Base-by-base conservation (phyloP, 2,888 invertebrate genomes). In the Itoplectis maculator region DNA sequence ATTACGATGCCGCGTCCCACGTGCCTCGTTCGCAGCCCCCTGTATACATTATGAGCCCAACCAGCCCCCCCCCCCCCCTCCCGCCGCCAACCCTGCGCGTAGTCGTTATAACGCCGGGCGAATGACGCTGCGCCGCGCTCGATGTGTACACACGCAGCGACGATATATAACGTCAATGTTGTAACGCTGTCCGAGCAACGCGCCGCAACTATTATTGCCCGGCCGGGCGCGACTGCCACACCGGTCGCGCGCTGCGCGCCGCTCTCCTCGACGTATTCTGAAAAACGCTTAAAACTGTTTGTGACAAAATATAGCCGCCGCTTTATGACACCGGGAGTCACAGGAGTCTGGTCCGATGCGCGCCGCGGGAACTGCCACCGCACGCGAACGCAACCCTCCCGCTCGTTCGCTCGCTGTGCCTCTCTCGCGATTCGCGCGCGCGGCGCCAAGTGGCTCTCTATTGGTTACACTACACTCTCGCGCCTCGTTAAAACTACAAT, bases 311-410 rank as follows among this genome's bases (percentile, higher is more conserved):
- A 82, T 75, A 75, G 74, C 70, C 47, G 69, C 54, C 70, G 75
- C 79, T 79, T 79, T 79, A 82, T 75, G 86, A 85, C 80, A 77
- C 81, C 76, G 79, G 77, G 84, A 86, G 85, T 85, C 85, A 81
- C 75, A 82, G 78, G 81, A 81, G 81, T 81, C 80, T 81, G 69
- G 82, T 83, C 79, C 73, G 74, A 75, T 77, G n/a, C n/a, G n/a
- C n/a, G 81, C 82, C 73, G 49, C 61, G 69, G 45, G 40, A 35
- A 72, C n/a, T n/a, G n/a, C 75, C 56, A 18, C 54, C 72, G 54
- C 69, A 54, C 63, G 1, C 37, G n/a, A n/a, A n/a, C n/a, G 78
- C 81, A 72, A 13, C 69, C 4, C 63, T 63, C 45, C 66, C 45
- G 35, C 63, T 42, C 40, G 11, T 51, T 66, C 45, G n/a, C 66